Conservation (phyloP, 1,140 invertebrate species). For the Drosophila ercepeae region DNA sequence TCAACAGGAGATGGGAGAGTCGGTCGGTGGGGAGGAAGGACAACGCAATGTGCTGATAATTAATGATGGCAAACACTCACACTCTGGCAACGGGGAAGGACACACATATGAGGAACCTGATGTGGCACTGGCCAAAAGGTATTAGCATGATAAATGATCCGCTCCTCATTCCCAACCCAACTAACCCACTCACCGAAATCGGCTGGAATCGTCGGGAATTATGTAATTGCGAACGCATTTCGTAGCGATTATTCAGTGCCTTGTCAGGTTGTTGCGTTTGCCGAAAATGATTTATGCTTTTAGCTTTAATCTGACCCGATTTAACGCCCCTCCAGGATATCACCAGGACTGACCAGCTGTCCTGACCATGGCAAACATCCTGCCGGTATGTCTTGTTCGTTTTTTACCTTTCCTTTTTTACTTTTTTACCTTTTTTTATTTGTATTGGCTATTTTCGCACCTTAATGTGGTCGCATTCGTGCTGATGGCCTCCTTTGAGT, state of each 20-base stretch:
- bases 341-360: conserved; percentile 24
- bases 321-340: conserved; percentile 25
- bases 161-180: conserved; percentile 12
- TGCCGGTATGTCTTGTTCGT: background rate
- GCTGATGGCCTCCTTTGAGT: conserved; percentile 46
- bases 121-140: conserved; percentile 47
- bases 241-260: conserved; percentile 39
- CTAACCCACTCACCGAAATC: conserved; percentile 50
- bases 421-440: conserved; percentile 4
- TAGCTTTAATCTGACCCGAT: conserved; percentile 38
- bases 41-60: conserved; percentile 60
- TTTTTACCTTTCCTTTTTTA: background rate
- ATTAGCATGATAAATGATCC: conserved; percentile 77
- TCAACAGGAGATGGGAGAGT: conserved; percentile 46
- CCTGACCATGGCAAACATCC: conserved; percentile 21
- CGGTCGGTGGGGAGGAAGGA: conserved; percentile 1
- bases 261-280: conserved; percentile 40
- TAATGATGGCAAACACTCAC: conserved; percentile 60
- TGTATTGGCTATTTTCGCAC: conserved; percentile 45
- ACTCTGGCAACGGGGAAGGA: background rate
- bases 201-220: conserved; percentile 45
- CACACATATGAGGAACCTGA: conserved; percentile 32
- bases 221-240: conserved; percentile 55
- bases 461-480: conserved; percentile 67
- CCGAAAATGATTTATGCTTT: conserved; percentile 35